Evolutionary conservation across 2,113 vertebrate species (phyloP).

Genomic region (Pan troglodytes): NHGRI_mPanTro3-v2.1_pri NC_072404.2:160300001-160300500

Average conservation of each 20-base stretch:
- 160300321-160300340: neutral
- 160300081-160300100: neutral
- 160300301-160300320: neutral
- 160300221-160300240: neutral
- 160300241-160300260: neutral
- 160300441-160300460: neutral
- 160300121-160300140: neutral
- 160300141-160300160: neutral
- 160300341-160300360: neutral
- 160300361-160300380: neutral
- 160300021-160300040: fast-evolving
- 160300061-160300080: fast-evolving
- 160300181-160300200: neutral
- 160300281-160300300: neutral
- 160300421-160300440: neutral
- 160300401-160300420: neutral
- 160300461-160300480: conserved; percentile 45
- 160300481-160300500: conserved; percentile 62
- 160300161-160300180: neutral
- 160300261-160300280: neutral
- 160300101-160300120: neutral
- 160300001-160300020: neutral
- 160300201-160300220: neutral
- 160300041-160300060: neutral
- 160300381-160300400: neutral